phyloP scores from a whole-genome alignment of 2,888 invertebrate genomes.

The Linyphia triangularis region DNA sequence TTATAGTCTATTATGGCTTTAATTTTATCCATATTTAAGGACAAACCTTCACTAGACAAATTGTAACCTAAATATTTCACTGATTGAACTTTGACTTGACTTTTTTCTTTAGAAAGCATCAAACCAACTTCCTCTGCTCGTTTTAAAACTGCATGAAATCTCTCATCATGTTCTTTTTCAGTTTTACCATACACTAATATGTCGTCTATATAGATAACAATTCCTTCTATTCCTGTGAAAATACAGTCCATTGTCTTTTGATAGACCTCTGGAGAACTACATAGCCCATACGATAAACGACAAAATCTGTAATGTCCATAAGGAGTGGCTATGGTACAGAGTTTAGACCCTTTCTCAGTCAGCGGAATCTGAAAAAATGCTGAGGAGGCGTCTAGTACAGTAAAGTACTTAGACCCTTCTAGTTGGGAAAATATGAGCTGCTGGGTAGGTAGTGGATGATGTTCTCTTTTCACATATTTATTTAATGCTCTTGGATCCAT shows the following conservation, averaged over 20 bases:
- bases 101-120: slow-evolving; percentile 34
- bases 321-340: neutral
- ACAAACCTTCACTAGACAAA: slow-evolving; percentile 32
- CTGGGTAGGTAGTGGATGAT: slow-evolving; percentile 38
- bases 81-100: neutral
- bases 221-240: neutral
- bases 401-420: slow-evolving; percentile 19
- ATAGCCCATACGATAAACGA: neutral
- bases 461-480: slow-evolving; percentile 26
- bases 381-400: slow-evolving; percentile 38
- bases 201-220: neutral
- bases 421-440: slow-evolving; percentile 25
- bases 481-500: slow-evolving; percentile 52
- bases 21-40: slow-evolving; percentile 55
- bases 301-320: neutral
- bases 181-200: neutral
- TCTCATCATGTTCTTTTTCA: slow-evolving; percentile 15
- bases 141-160: neutral
- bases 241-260: slow-evolving; percentile 8
- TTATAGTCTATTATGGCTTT: slow-evolving; percentile 25
- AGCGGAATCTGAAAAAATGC: slow-evolving; percentile 45
- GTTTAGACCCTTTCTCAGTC: slow-evolving; percentile 1
- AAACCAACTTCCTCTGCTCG: slow-evolving; percentile 18
- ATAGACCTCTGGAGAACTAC: neutral
- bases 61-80: slow-evolving; percentile 68